Evolutionary conservation across 2,113 vertebrate genomes (phyloP).

Genomic region (Anser brachyrhynchus): DNA sequence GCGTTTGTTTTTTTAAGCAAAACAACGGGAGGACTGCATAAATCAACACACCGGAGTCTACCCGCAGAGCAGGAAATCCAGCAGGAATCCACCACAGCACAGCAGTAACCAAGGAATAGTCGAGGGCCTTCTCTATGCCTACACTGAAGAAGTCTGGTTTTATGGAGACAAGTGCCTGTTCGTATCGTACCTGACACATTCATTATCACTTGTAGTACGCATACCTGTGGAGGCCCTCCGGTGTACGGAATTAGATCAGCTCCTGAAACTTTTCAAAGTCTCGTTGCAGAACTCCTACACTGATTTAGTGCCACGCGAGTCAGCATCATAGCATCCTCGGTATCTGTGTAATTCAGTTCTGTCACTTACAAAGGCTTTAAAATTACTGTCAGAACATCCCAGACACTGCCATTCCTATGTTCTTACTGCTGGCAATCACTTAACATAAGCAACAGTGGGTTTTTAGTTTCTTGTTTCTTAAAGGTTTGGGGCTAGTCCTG

Average conservation of each 20-base stretch:
- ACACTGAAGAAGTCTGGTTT: background rate
- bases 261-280: background rate
- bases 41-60: background rate
- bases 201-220: background rate
- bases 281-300: background rate
- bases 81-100: background rate
- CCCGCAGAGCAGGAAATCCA: too few relatives aligned
- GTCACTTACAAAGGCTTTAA: background rate
- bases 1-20: background rate
- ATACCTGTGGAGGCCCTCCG: background rate
- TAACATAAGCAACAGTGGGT: background rate
- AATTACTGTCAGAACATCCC: background rate
- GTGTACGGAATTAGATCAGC: background rate
- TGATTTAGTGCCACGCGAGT: background rate
- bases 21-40: background rate
- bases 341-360: background rate
- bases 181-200: background rate
- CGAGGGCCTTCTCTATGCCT: background rate
- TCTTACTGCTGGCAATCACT: background rate
- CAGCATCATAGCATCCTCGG: background rate
- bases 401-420: background rate
- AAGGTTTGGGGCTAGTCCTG: background rate
- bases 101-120: background rate
- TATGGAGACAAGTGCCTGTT: fast-evolving
- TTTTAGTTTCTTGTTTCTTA: background rate